These are phyloP conservation scores for Chaetura pelagica DNA, from an alignment of 2,113 vertebrate species.

Conservation along the genomic window DNA sequence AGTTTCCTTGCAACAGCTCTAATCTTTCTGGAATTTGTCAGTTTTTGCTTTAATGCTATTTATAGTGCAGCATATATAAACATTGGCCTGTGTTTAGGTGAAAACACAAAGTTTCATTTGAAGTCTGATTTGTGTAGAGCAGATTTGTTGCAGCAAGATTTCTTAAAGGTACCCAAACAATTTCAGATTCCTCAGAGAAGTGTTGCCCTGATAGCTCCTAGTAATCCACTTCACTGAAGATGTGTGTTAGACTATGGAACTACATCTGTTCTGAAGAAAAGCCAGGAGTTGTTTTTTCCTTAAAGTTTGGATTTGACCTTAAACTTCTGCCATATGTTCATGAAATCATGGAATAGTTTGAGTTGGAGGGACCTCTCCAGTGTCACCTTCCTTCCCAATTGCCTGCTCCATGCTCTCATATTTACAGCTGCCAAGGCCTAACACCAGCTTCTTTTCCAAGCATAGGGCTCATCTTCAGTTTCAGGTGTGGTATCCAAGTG, in stretches of 20 bases:
- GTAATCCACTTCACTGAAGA: accelerated
- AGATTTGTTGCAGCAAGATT: background rate
- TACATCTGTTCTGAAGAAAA: background rate
- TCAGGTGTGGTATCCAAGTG: background rate
- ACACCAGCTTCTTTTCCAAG: background rate
- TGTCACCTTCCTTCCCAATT: background rate
- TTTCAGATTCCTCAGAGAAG: background rate
- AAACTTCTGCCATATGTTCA: background rate
- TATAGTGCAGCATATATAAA: slow-evolving; percentile 59
- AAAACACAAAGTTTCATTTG: slow-evolving; percentile 65
- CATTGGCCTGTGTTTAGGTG: slow-evolving; percentile 55
- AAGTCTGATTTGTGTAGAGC: slow-evolving; percentile 13
- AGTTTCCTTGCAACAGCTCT: slow-evolving; percentile 9
- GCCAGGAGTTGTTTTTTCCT: background rate
- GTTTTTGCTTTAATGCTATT: slow-evolving; percentile 68
- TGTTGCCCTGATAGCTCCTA: background rate
- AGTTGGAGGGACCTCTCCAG: background rate
- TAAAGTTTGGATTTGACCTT: background rate
- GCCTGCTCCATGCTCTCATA: accelerated
- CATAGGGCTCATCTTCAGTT: background rate
- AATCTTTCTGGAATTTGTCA: slow-evolving; percentile 59
- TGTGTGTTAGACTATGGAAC: background rate
- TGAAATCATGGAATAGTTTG: background rate
- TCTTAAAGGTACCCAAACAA: background rate
- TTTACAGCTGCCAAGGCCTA: background rate